Base-by-base conservation (phyloP, 2,888 invertebrate genomes). In the Drosophila cognata region DNA sequence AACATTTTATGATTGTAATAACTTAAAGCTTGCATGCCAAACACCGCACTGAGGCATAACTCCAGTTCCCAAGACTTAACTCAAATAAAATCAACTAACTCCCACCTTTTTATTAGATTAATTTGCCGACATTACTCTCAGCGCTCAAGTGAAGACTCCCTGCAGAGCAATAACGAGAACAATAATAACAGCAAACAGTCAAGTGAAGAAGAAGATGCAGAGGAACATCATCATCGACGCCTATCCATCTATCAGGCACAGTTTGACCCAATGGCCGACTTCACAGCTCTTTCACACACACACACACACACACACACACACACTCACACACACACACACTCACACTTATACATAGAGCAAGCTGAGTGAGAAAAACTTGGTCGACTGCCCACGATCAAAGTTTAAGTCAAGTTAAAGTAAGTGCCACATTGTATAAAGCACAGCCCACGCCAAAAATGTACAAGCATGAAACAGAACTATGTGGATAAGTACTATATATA, bases 251-350 rank as follows among this genome's bases (percentile, higher is more conserved):
- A 88, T 89, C 88, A 84, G 81, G 78, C 57, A 82, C 76, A 82
- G 76, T 85, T 88, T 87, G 86, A 87, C 86, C 86, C 77, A 87
- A 76, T 87, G 90, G 90, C 86, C 90, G 90, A 87, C 90, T 87
- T 89, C 86, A 85, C 83, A 89, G 83, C 83, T 87, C 77, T 84
- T 87, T 74, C 77, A 79, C 62, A 77, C 72, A 71, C 51, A 66
- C 58, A 21, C 35, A 38, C 36, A 53, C 28, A 43, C 43, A 51
- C 48, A 43, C 43, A 51, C 48, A 43, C 52, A 59, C 48, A 63
- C 35, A 53, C 8, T 4, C 35, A 35, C 21, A 43, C 41, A 36
- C 8, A 38, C n/a, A n/a, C n/a, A 43, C 43, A 31, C 8, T 38
- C 57, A 41, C 21, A n/a, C 6, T 31, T 16, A 5, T 2, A 16